Percentiles rank a stretch among this genome's conserved stretches.
Conservation (phyloP, 2,113 vertebrate species). For the Falcunculus frontatus region DNA sequence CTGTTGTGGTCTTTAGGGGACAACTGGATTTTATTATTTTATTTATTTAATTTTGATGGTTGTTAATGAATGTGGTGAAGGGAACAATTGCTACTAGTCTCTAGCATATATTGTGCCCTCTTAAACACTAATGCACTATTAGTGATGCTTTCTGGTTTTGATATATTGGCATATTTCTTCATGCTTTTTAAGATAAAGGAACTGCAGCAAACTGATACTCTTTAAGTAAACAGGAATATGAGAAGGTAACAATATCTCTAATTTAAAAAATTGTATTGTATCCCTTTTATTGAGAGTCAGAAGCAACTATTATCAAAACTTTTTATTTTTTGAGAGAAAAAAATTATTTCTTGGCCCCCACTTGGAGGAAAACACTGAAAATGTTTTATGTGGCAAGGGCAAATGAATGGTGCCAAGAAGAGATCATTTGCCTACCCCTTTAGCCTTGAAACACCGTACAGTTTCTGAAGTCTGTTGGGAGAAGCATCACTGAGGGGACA, state of each 20-base stretch:
- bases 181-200: background rate
- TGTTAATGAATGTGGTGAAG: background rate
- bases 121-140: background rate
- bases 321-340: background rate
- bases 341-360: fast-evolving
- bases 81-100: background rate
- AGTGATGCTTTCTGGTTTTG: background rate
- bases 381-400: background rate
- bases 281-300: background rate
- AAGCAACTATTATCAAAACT: background rate
- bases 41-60: background rate
- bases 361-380: background rate
- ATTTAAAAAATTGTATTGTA: background rate
- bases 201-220: background rate
- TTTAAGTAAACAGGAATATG: background rate
- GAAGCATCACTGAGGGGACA: background rate
- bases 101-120: background rate
- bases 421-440: background rate
- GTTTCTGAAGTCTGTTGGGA: background rate
- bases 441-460: background rate
- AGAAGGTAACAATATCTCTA: background rate
- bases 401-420: background rate
- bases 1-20: background rate
- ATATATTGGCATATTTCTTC: background rate
- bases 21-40: background rate